These are phyloP conservation scores for Leptodactylus fuscus DNA, from an alignment of 2,113 vertebrate genomes.

Conservation along the genomic window DNA sequence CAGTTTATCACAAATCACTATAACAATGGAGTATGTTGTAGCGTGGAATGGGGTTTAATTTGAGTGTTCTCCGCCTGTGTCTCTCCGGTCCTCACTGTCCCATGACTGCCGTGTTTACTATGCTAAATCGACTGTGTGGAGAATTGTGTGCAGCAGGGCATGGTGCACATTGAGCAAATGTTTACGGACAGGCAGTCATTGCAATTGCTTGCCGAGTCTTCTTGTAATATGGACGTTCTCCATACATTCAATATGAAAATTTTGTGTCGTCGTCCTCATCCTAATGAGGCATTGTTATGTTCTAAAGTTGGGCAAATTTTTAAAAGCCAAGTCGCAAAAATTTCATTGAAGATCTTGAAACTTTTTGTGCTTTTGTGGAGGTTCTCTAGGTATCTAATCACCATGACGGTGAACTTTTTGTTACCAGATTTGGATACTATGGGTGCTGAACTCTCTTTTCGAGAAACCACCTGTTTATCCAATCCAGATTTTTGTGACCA, in stretches of 20 bases:
- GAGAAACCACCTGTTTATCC: too few relatives aligned
- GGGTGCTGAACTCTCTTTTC: too few relatives aligned
- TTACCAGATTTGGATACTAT: too few relatives aligned
- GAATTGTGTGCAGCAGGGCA: constrained; percentile 48
- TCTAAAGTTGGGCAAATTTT: background rate
- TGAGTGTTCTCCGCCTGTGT: background rate
- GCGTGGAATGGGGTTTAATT: background rate
- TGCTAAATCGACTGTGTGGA: constrained; percentile 43
- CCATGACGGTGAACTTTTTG: background rate
- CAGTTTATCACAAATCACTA: background rate
- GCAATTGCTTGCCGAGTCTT: constrained; percentile 52
- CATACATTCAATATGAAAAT: background rate
- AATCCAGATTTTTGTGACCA: too few relatives aligned
- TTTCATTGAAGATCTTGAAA: too few relatives aligned
- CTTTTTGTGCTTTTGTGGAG: background rate
- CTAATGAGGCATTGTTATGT: background rate
- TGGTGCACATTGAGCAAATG: constrained; percentile 61
- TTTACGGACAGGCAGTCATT: constrained; percentile 62
- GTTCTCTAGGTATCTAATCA: background rate
- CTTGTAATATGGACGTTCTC: background rate
- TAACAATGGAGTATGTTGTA: background rate
- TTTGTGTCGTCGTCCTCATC: background rate
- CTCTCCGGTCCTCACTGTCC: constrained; percentile 14
- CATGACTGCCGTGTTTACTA: constrained; percentile 35
- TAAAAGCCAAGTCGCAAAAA: background rate